These are phyloP conservation scores for Euwallacea similis DNA, from an alignment of 1,140 invertebrate genomes.

Conservation along the genomic window DNA sequence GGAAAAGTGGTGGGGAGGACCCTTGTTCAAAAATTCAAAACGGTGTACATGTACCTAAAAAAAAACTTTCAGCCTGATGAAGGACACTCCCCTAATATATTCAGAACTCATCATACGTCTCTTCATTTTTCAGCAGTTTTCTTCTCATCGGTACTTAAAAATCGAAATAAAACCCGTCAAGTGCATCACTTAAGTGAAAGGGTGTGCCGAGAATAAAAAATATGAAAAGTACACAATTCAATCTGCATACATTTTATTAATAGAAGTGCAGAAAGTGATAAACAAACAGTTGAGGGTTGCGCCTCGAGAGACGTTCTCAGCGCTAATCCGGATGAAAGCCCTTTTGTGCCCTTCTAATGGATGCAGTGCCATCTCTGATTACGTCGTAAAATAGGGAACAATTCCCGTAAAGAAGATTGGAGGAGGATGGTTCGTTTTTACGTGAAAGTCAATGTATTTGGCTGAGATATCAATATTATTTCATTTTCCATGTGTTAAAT, in stretches of 20 bases:
- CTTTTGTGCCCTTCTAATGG: slow-evolving; percentile 32
- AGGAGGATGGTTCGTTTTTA: no score
- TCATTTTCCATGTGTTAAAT: no score
- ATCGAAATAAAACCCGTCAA: neutral
- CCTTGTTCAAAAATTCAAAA: no score
- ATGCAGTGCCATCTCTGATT: slow-evolving; percentile 29
- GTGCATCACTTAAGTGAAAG: slow-evolving; percentile 24
- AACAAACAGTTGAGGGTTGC: slow-evolving; percentile 37
- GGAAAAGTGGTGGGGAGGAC: neutral
- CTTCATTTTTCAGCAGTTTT: no score
- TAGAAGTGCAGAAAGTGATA: slow-evolving; percentile 36
- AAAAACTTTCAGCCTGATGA: no score
- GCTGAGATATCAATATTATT: no score
- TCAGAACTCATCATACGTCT: no score
- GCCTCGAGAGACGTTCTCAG: slow-evolving; percentile 32
- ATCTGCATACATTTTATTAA: slow-evolving; percentile 38
- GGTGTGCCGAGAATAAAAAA: slow-evolving; percentile 22
- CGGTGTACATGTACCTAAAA: no score
- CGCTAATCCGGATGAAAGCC: slow-evolving; percentile 38
- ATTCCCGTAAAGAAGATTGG: neutral
- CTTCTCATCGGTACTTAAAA: no score
- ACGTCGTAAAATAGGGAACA: slow-evolving; percentile 27
- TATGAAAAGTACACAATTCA: slow-evolving; percentile 28
- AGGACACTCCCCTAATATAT: no score
- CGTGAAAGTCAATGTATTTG: no score